Evolutionary conservation across 1,140 invertebrate genomes (phyloP).

Genomic region (Amphibalanus amphitrite): DNA sequence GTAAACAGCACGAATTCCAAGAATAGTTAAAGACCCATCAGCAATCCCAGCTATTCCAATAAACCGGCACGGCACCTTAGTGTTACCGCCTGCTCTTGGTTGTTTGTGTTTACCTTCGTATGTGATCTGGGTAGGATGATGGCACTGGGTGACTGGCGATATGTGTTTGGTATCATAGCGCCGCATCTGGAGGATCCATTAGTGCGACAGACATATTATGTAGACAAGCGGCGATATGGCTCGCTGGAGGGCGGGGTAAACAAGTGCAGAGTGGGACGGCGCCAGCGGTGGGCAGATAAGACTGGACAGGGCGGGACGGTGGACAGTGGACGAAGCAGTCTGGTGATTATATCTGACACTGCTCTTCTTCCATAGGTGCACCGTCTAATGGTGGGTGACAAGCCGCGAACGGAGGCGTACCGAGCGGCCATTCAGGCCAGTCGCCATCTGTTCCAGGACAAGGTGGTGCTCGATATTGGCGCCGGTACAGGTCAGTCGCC

Average conservation of each 20-base stretch:
- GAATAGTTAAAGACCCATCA: too few relatives aligned
- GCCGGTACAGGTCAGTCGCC: constrained; percentile 15
- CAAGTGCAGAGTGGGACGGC: background rate
- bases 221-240: too few relatives aligned
- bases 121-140: too few relatives aligned
- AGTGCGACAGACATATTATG: too few relatives aligned
- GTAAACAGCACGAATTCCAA: too few relatives aligned
- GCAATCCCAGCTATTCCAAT: too few relatives aligned
- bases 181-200: too few relatives aligned
- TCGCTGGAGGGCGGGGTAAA: background rate
- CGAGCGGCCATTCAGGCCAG: constrained; percentile 43
- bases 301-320: background rate
- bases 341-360: background rate
- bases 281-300: background rate
- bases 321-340: background rate
- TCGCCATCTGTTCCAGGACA: constrained; percentile 33
- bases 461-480: constrained; percentile 28
- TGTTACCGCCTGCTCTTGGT: too few relatives aligned
- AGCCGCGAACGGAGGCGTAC: constrained; percentile 42
- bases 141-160: too few relatives aligned
- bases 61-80: too few relatives aligned
- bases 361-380: constrained; percentile 39
- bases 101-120: too few relatives aligned
- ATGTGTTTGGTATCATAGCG: too few relatives aligned
- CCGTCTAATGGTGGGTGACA: constrained; percentile 52